Evolutionary conservation across 2,113 vertebrate genomes (phyloP).

Genomic region (Alethe castanea): DNA sequence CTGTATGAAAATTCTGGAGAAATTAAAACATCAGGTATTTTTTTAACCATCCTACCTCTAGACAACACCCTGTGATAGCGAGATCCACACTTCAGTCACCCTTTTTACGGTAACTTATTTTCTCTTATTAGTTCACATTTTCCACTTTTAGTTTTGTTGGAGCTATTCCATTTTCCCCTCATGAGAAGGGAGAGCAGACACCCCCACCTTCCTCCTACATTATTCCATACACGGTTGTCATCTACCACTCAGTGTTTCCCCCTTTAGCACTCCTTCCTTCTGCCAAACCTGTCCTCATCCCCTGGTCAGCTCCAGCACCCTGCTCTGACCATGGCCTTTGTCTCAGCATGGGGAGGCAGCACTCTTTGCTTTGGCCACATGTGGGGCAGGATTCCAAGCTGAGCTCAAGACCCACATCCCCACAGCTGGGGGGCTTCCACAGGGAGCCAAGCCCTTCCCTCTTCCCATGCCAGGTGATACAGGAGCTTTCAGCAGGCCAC

Average conservation of each 20-base stretch:
- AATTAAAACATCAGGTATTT: background rate
- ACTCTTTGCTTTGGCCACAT: background rate
- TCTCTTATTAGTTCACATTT: slow-evolving; percentile 22
- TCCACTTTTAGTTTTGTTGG: background rate
- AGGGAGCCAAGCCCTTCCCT: background rate
- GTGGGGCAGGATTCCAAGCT: background rate
- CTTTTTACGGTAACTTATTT: background rate
- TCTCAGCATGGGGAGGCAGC: background rate
- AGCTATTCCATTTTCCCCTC: background rate
- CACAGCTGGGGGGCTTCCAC: background rate
- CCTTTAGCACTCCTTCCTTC: background rate
- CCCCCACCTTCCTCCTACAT: background rate
- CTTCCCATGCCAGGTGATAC: background rate
- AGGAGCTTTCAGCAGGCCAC: background rate
- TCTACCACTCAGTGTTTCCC: background rate
- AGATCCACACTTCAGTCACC: slow-evolving; percentile 21
- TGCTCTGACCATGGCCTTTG: background rate
- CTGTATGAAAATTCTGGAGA: background rate
- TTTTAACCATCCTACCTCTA: background rate
- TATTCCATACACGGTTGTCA: background rate
- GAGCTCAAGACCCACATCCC: background rate
- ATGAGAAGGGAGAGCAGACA: background rate
- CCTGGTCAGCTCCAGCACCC: background rate
- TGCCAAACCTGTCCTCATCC: background rate
- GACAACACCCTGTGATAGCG: background rate